Conservation (phyloP, 2,797 vertebrate genomes). For the Botia almorhae region DNA sequence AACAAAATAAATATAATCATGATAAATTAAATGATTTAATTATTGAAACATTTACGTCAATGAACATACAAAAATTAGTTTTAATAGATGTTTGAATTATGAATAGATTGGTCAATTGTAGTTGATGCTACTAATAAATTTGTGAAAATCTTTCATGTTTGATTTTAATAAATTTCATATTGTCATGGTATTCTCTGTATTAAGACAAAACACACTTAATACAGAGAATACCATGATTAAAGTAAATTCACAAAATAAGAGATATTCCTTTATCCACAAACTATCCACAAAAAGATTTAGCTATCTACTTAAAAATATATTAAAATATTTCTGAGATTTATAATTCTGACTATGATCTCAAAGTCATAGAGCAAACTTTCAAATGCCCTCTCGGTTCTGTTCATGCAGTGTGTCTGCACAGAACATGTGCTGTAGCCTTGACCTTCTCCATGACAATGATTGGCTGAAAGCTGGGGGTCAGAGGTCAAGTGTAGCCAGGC, state of each 20-base stretch:
- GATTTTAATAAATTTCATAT: not conserved
- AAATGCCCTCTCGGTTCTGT: slow-evolving; percentile 2
- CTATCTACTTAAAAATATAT: too few relatives aligned
- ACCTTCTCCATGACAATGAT: slow-evolving; percentile 65
- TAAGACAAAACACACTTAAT: not conserved
- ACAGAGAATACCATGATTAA: not conserved
- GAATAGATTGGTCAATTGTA: not conserved
- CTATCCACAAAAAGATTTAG: not conserved
- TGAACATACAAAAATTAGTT: not conserved
- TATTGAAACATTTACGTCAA: not conserved
- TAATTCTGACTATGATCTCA: not conserved
- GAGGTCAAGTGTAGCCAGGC: slow-evolving; percentile 71
- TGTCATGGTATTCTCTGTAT: not conserved
- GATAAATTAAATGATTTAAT: not conserved
- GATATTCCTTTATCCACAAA: not conserved
- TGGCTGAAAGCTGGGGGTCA: slow-evolving; percentile 71
- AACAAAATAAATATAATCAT: not conserved
- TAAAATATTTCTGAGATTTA: not conserved
- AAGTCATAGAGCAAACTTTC: slow-evolving; percentile 7
- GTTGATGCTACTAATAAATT: not conserved
- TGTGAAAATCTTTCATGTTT: not conserved
- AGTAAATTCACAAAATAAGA: not conserved
- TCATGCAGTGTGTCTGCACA: slow-evolving; percentile 45
- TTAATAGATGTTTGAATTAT: not conserved
- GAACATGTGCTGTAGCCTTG: slow-evolving; percentile 60